These are phyloP conservation scores for Coilia nasus DNA, from an alignment of 2,797 vertebrate species.

Conservation along the genomic window DNA sequence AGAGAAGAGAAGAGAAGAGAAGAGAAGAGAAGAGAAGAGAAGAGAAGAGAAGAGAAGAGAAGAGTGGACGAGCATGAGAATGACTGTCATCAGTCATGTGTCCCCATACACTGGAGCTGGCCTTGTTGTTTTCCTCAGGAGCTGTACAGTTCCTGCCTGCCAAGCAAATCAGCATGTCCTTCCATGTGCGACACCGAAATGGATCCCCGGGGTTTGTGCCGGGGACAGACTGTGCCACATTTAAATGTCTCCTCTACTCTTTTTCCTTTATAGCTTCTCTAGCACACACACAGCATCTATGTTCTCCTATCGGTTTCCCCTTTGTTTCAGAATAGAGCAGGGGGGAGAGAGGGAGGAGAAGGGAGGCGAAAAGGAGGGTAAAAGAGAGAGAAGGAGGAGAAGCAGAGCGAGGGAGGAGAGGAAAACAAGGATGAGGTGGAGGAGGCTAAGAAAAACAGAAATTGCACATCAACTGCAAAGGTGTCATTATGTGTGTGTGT, in stretches of 20 bases:
- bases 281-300: neutral
- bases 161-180: neutral
- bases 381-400: neutral
- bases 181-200: neutral
- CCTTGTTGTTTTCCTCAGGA: neutral
- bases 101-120: neutral
- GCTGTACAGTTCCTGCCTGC: neutral
- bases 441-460: neutral
- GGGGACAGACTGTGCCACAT: conserved; percentile 18
- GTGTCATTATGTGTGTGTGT: neutral
- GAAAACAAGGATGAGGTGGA: neutral
- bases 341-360: neutral
- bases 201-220: neutral
- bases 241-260: neutral
- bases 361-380: neutral
- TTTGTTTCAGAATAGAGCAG: neutral
- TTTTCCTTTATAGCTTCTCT: neutral
- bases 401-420: neutral
- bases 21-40: neutral
- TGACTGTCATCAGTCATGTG: neutral
- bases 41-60: neutral
- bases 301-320: neutral
- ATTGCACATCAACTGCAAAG: neutral
- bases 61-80: neutral
- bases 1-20: neutral